Evolutionary conservation across 2,113 vertebrate genomes (phyloP).

Genomic region (Daubentonia madagascariensis): DNA sequence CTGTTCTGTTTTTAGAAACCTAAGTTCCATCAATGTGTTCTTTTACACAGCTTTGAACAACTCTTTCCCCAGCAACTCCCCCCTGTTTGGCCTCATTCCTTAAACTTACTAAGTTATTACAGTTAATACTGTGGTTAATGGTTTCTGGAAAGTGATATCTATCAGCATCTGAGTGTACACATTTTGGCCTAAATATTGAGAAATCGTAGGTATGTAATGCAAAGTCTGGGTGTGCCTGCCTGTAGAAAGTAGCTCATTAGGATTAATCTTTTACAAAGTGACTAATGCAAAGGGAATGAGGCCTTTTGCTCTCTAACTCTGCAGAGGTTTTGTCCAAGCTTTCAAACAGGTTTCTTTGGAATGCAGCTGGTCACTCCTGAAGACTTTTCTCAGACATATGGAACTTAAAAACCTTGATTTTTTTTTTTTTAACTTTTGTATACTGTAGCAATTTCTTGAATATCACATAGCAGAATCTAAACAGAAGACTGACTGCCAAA

Average conservation of each 20-base stretch:
- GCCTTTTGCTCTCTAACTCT: constrained; percentile 72
- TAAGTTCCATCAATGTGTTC: constrained; percentile 20
- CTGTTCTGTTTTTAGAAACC: constrained; percentile 60
- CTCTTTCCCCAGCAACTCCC: constrained; percentile 61
- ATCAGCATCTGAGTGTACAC: constrained; percentile 72
- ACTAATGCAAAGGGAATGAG: constrained; percentile 81
- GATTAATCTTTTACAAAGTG: constrained; percentile 82
- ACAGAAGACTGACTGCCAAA: constrained; percentile 72
- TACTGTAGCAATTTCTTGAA: constrained; percentile 66
- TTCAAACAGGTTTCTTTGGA: constrained; percentile 76
- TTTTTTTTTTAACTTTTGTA: constrained; percentile 41
- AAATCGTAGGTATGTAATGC: constrained; percentile 82
- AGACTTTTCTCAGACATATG: constrained; percentile 33
- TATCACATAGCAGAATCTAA: constrained; percentile 67
- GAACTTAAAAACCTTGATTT: constrained; percentile 40
- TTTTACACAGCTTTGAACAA: constrained; percentile 52
- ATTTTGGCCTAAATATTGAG: constrained; percentile 82
- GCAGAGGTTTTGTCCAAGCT: constrained; percentile 68
- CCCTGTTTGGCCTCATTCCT: constrained; percentile 71
- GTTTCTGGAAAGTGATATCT: constrained; percentile 82
- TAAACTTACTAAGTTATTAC: constrained; percentile 75
- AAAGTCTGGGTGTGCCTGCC: constrained; percentile 83
- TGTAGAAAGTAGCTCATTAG: constrained; percentile 78
- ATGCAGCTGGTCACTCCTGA: constrained; percentile 70
- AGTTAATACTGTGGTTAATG: constrained; percentile 80